Evolutionary conservation across 1,140 invertebrate species (phyloP).

Genomic region (Lineus longissimus): DNA sequence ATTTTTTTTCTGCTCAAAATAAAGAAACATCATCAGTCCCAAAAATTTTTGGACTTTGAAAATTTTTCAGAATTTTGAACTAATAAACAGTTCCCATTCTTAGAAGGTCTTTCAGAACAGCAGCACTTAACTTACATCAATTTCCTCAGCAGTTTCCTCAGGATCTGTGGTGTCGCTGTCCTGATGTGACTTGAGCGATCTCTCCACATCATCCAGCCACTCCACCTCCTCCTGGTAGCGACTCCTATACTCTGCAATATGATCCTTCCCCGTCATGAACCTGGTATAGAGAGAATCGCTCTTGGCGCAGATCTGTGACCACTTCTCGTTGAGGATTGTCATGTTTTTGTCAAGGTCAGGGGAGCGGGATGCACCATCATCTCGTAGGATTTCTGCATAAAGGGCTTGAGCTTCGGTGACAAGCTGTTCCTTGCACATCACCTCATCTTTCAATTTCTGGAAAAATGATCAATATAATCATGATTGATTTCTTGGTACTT

Average conservation of each 20-base stretch:
- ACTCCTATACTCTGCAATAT: conserved; percentile 48
- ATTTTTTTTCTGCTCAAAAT: no score
- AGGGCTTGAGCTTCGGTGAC: conserved; percentile 21
- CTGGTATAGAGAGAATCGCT: background rate
- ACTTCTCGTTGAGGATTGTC: conserved; percentile 1
- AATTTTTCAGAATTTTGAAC: no score
- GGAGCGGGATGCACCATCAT: background rate
- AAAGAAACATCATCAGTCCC: no score
- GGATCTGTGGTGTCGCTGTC: conserved; percentile 68
- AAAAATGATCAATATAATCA: conserved; percentile 11
- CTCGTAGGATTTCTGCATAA: background rate
- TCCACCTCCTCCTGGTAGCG: conserved; percentile 73
- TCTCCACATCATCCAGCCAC: conserved; percentile 78
- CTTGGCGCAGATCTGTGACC: conserved; percentile 9
- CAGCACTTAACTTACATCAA: conserved; percentile 74
- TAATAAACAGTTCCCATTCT: no score
- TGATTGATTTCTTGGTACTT: background rate
- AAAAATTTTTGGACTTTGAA: no score
- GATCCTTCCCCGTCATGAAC: background rate
- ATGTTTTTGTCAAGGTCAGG: conserved; percentile 1
- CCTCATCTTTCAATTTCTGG: conserved; percentile 40
- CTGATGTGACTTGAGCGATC: conserved; percentile 62
- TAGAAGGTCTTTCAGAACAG: no score
- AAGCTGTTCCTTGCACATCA: conserved; percentile 31
- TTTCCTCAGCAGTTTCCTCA: conserved; percentile 86